Evolutionary conservation across 2,888 invertebrate genomes (phyloP), one percentile per base, ranked within the genome.

Genomic region (Eurois occulta): DNA sequence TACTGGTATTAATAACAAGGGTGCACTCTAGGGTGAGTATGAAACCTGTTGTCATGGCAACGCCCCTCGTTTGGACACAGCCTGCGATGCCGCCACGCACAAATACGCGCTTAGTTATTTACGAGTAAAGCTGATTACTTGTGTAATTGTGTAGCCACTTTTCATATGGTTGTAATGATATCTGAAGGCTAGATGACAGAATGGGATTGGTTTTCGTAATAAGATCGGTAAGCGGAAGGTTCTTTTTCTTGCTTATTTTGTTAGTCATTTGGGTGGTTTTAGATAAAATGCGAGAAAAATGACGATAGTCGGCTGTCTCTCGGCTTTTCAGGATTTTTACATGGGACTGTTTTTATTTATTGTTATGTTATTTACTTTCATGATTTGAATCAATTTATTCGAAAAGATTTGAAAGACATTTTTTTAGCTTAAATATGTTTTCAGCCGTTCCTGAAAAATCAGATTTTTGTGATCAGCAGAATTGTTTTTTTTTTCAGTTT

Each of bases 1-100:
- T 96, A 94, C 94, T 93, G 94, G 96, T 96, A 96, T 96, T 96
- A 96, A 96, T 96, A 96, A 96, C 96, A 95, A 96, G 96, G 96
- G 96, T 95, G 95, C 95, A 95, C 92, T 93, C 91, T 78, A 91
- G 95, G 95, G 94, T 91, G 91, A 92, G 92, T 87, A 90, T 90
- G 92, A 91, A 91, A 90, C 93, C 91, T 90, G 96, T 96, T 92
- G 91, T 91, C 92, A 96, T 96, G 91, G 96, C 90, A 96, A 96
- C 96, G 89, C 96, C 96, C 96, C 91, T 90, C 91, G 91, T 90
- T 91, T 88, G 91, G 88, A 92, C 94, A 93, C 94, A 95, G 95
- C 95, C 95, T 96, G 95, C 95, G 93, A 91, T 90, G 90, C 90
- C 90, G 89, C 88, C 84, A 85, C 90, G 90, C 91, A 93, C 93